Evolutionary conservation across 2,113 vertebrate species (phyloP), one percentile per base, ranked within the genome.

Genomic region (Phalacrocorax pelagicus): DNA sequence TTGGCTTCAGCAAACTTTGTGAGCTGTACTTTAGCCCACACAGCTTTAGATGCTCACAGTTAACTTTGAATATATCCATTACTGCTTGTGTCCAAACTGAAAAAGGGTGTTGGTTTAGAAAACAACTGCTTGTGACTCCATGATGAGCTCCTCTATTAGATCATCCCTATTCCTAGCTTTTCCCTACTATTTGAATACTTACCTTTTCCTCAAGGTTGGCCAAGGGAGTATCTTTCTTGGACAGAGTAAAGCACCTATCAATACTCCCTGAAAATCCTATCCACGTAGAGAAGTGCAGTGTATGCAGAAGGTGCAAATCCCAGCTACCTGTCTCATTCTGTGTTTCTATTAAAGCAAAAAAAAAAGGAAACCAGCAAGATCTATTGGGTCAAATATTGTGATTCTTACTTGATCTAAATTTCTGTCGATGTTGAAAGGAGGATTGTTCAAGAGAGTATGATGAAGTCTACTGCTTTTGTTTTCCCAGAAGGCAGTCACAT

Each of bases 21-120:
- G 88, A 96, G 80, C 71, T 97, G 79, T 87, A 85, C 55, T 94
- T 95, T 54, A 94, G 93, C 69, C 85, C 86, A 97, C 94, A 95
- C 86, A 96, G 72, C 40, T 91, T 94, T 85, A 88, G 61, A 90
- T 66, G 30, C 66, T 97, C 69, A 79, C 38, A 94, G 84, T 88
- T 82, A 94, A 78, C 84, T 90, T 81, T 66, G 46, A 92, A 65
- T 59, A 81, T 71, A 95, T 74, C 40, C 54, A 54, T 90, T 88
- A 88, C 38, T 34, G 27, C 42, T 83, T 77, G n/a, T 69, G 52
- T 96, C 59, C 89, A 95, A 92, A 81, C 34, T 75, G 62, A 73
- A 94, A 91, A 97, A 81, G 79, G 46, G 47, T 94, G 72, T 90
- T 96, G 78, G 83, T 92, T 81, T 82, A 88, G 90, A 92, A 96